phyloP scores from a whole-genome alignment of 2,113 vertebrate species.

The Hypanus sabinus region DNA sequence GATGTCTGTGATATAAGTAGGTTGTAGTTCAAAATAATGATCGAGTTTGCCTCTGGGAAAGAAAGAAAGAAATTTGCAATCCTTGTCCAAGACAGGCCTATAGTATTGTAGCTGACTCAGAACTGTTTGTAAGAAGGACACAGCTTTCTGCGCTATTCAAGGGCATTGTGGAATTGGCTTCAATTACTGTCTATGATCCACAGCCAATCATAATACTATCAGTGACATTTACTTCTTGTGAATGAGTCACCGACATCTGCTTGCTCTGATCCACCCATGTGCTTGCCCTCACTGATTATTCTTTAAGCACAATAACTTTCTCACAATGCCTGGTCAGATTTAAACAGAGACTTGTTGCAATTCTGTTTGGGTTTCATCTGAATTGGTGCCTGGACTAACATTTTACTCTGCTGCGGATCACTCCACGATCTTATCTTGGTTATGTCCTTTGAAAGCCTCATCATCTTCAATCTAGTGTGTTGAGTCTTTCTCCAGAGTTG shows the following conservation, averaged over 20 bases:
- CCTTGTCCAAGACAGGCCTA: too few relatives aligned
- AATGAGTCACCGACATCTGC: not conserved
- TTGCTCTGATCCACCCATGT: not conserved
- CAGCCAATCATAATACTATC: too few relatives aligned
- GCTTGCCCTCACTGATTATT: not conserved
- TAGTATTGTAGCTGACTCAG: too few relatives aligned
- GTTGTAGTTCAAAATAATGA: too few relatives aligned
- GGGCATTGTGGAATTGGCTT: too few relatives aligned
- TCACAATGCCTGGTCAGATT: not conserved
- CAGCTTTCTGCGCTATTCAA: too few relatives aligned
- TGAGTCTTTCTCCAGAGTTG: not conserved
- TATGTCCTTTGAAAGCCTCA: not conserved
- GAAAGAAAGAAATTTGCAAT: too few relatives aligned
- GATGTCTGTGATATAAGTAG: too few relatives aligned
- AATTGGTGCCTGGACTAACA: not conserved
- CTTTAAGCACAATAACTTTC: not conserved
- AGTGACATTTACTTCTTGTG: too few relatives aligned
- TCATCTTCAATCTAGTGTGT: not conserved
- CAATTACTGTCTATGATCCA: too few relatives aligned
- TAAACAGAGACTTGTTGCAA: not conserved
- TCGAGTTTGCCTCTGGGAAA: too few relatives aligned
- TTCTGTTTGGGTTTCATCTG: not conserved
- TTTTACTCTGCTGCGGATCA: not conserved
- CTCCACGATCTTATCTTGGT: not conserved
- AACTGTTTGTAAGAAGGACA: too few relatives aligned